Base-by-base conservation (phyloP, 1,140 invertebrate genomes). In the Aphidius ervi region DNA sequence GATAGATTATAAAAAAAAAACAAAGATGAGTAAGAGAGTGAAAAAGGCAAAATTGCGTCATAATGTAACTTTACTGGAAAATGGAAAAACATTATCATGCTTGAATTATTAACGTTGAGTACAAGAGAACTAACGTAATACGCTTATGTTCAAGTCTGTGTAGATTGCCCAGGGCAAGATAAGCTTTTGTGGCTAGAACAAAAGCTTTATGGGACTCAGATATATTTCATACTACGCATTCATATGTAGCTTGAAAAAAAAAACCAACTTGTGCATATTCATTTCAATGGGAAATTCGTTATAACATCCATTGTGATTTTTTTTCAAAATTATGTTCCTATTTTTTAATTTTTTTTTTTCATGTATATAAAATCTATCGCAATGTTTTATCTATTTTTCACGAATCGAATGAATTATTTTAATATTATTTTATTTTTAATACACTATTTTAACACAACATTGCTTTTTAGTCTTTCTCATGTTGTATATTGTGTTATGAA, bases 101-200 rank as follows among this genome's bases (percentile, higher is more conserved):
- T 61, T 61, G 59, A 61, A 61, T 61, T 61, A 61, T 61, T 61
- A 61, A 56, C 41, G 53, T 31, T 39, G 10, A 39, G 31, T 39
- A 39, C 41, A 37, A 8, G 54, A 56, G 46, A 55, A 46, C 46
- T n/a, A n/a, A n/a, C 8, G 16, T 59, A 54, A 59, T 59, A 45
- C 42, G 23, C 58, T 49, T 47, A 40, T 5, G 23, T 57, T 43
- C 55, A 47, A 39, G 53, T 9, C 6, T 47, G n/a, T 43, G 46
- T 39, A 31, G 49, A 52, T 10, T 52, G 40, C 49, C 37, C 49
- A 9, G 49, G 5, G 5, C 9, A 39, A 52, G 49, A 52, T 52
- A 40, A 52, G 49, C 49, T 52, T 49, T 52, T 52, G 31, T 9
- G 49, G 49, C 37, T 52, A 10, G n/a, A 52, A 52, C 49, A 52